Conservation (phyloP, 2,113 vertebrate species). For the Sinocyclocheilus rhinocerous region DNA sequence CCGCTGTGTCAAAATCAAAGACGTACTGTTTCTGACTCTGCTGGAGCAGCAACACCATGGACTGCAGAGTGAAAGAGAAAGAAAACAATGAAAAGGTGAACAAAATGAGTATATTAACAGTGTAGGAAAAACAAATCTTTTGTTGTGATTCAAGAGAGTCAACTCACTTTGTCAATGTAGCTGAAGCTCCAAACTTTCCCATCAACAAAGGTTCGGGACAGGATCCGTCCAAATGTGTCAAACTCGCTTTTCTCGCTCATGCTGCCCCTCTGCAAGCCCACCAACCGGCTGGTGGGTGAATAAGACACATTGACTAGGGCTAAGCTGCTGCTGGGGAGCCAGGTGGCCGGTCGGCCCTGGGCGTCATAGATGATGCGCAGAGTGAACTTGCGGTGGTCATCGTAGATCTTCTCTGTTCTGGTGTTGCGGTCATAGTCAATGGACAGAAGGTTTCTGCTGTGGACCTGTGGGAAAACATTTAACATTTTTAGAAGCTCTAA, state of each 20-base stretch:
- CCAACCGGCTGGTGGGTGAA: conserved; percentile 82
- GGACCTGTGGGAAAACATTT: conserved; percentile 71
- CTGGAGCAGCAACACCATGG: conserved; percentile 87
- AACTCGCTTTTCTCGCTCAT: conserved; percentile 87
- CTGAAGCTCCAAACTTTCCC: conserved; percentile 91
- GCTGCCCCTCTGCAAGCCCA: conserved; percentile 85
- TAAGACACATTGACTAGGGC: conserved; percentile 88
- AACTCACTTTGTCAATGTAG: conserved; percentile 84
- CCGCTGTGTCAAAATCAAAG: conserved; percentile 85
- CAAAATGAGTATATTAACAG: neutral
- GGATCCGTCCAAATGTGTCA: conserved; percentile 83
- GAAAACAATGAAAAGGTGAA: neutral
- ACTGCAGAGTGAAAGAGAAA: conserved; percentile 68
- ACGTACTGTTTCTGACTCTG: conserved; percentile 89
- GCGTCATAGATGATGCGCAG: conserved; percentile 87
- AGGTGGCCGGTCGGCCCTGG: conserved; percentile 85
- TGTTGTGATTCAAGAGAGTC: conserved; percentile 23
- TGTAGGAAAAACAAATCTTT: neutral
- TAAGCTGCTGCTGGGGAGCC: conserved; percentile 88
- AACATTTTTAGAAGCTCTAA: neutral
- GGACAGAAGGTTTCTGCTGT: conserved; percentile 85
- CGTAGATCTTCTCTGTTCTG: conserved; percentile 89
- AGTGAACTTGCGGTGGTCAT: conserved; percentile 88
- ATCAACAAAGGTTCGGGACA: conserved; percentile 85
- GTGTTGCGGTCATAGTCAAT: conserved; percentile 90